phyloP scores from a whole-genome alignment of 2,797 vertebrate genomes.

The Meda fulgida region DNA sequence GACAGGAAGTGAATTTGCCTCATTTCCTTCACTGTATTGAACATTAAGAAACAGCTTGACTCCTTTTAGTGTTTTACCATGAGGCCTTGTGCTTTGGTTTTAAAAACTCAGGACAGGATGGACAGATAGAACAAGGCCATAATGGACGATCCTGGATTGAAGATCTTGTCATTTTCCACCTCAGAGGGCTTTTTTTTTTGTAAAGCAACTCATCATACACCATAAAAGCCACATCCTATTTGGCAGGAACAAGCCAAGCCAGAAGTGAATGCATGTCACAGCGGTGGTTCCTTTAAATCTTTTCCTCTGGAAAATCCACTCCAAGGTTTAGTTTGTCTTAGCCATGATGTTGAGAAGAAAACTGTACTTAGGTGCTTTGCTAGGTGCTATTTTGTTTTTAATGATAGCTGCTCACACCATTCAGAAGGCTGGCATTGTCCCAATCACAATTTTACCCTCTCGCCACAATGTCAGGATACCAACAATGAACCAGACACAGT shows the following conservation, averaged over 20 bases:
- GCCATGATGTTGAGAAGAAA: slow-evolving; percentile 65
- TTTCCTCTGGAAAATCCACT: slow-evolving; percentile 14
- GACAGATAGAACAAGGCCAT: slow-evolving; percentile 5
- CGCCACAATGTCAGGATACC: slow-evolving; percentile 1
- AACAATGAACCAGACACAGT: background rate
- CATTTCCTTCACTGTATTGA: background rate
- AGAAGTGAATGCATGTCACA: slow-evolving; percentile 12
- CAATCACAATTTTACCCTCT: slow-evolving; percentile 22
- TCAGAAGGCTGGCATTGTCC: slow-evolving; percentile 60
- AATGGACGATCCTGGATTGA: slow-evolving; percentile 17
- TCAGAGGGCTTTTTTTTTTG: slow-evolving; percentile 23
- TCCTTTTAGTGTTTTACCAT: background rate
- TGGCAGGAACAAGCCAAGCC: slow-evolving; percentile 7
- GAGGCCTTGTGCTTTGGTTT: slow-evolving; percentile 2
- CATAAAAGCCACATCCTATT: slow-evolving; percentile 3
- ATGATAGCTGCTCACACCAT: slow-evolving; percentile 75
- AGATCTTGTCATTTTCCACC: slow-evolving; percentile 29
- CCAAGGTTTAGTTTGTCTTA: background rate
- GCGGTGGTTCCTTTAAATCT: background rate
- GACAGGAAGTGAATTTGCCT: slow-evolving; percentile 19
- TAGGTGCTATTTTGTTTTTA: slow-evolving; percentile 71
- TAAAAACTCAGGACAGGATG: background rate
- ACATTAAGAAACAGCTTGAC: background rate
- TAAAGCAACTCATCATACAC: slow-evolving; percentile 24
- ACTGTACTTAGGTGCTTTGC: slow-evolving; percentile 60